phyloP scores from a whole-genome alignment of 2,113 vertebrate species.

The Sclerurus mexicanus region DNA sequence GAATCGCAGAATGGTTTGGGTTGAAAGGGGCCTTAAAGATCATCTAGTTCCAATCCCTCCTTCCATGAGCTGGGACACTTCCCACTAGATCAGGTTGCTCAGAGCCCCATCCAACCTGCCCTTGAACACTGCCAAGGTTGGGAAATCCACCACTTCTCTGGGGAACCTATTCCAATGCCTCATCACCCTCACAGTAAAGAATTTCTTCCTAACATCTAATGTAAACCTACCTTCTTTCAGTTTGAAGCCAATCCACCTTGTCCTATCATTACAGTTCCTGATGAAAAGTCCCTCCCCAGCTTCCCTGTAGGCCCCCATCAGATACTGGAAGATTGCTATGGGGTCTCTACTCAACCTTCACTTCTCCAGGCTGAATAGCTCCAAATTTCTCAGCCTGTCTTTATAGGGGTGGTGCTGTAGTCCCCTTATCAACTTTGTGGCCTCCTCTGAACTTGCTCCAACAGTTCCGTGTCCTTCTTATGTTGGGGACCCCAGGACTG shows the following conservation, averaged over 20 bases:
- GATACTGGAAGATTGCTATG: too few species aligned
- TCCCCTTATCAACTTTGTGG: background rate
- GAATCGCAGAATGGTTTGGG: background rate
- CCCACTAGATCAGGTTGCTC: background rate
- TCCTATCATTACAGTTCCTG: background rate
- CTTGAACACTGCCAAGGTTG: background rate
- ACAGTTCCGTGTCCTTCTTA: background rate
- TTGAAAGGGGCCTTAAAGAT: background rate
- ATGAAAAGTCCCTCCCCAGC: background rate
- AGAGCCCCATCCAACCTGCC: background rate
- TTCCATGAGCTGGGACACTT: background rate
- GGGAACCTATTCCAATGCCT: background rate
- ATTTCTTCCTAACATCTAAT: background rate
- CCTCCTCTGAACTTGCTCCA: background rate
- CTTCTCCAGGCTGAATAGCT: background rate
- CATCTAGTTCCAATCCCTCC: background rate
- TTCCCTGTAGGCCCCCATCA: background rate
- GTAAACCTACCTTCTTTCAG: background rate
- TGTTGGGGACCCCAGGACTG: background rate
- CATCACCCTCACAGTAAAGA: background rate
- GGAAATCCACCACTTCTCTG: background rate
- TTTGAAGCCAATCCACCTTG: background rate
- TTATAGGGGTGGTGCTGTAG: background rate
- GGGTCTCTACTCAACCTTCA: background rate
- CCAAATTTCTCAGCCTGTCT: background rate